phyloP scores from a whole-genome alignment of 2,113 vertebrate genomes.

The Theristicus caerulescens region DNA sequence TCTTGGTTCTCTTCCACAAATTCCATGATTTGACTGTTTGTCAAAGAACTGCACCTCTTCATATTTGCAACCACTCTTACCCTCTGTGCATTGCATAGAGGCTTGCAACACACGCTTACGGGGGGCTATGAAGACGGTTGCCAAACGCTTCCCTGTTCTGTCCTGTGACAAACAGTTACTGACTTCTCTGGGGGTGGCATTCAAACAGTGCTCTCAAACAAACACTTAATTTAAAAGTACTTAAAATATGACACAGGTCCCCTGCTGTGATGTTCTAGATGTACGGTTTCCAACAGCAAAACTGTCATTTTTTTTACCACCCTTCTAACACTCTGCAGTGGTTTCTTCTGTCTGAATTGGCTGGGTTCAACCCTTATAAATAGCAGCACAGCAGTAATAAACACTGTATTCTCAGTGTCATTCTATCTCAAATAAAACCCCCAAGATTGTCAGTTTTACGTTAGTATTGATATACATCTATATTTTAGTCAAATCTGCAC shows the following conservation, averaged over 20 bases:
- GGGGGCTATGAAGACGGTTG: neutral
- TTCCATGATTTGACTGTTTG: neutral
- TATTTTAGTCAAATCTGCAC: neutral
- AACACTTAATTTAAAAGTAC: neutral
- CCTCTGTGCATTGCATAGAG: neutral
- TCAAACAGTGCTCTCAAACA: neutral
- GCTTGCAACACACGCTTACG: neutral
- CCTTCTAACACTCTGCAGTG: neutral
- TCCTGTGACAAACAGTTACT: neutral
- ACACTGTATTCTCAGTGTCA: neutral
- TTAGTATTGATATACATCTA: rapidly evolving
- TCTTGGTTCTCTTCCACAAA: neutral
- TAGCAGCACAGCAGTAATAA: neutral
- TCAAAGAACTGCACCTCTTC: neutral
- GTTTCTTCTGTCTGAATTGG: neutral
- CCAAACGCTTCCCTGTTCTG: neutral
- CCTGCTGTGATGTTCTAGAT: neutral
- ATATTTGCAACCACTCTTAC: neutral
- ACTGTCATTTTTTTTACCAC: neutral
- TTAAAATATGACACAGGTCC: neutral
- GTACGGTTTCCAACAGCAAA: neutral
- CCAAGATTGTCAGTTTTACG: neutral
- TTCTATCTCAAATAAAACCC: neutral
- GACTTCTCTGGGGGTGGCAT: neutral
- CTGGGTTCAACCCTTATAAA: neutral